phyloP scores from a whole-genome alignment of 2,888 invertebrate genomes.

The Lottia gigantea region DNA sequence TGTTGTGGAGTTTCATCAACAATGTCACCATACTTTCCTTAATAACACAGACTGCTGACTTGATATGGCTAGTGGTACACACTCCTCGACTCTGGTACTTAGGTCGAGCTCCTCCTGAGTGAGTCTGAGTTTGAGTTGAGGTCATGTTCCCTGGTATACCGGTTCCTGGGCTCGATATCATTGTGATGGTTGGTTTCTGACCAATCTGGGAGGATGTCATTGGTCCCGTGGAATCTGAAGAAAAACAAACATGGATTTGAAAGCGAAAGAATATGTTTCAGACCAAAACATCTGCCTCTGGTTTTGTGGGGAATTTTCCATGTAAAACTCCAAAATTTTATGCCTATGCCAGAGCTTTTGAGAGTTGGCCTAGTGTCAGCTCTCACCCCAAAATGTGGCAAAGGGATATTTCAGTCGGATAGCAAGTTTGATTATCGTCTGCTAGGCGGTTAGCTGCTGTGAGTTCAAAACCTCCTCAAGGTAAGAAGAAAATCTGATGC shows the following conservation, averaged over 20 bases:
- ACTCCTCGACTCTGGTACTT: conserved; percentile 52
- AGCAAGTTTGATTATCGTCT: too few species aligned
- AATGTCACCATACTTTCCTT: conserved; percentile 85
- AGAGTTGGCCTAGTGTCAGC: too few species aligned
- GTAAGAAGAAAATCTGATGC: too few species aligned
- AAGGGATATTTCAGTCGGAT: too few species aligned
- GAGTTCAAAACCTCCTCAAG: too few species aligned
- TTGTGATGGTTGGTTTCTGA: conserved; percentile 15
- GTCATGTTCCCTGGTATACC: neutral
- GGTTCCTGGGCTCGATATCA: neutral
- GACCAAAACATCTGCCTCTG: too few species aligned
- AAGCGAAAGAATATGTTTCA: neutral
- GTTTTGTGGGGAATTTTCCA: too few species aligned
- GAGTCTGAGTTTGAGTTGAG: neutral
- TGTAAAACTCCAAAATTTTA: too few species aligned
- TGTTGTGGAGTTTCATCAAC: conserved; percentile 88
- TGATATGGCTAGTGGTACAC: conserved; percentile 40
- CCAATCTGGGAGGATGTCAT: conserved; percentile 53
- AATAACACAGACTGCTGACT: conserved; percentile 44
- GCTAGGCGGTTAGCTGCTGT: too few species aligned
- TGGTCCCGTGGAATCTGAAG: conserved; percentile 48
- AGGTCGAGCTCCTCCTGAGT: conserved; percentile 22
- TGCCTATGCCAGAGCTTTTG: too few species aligned
- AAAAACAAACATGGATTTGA: conserved; percentile 42
- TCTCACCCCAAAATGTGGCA: too few species aligned